A percentile compares a stretch with the other conserved stretches of the same genome.
These are phyloP conservation scores for Mythimna pallens DNA, from an alignment of 2,888 invertebrate species.

Conservation along the genomic window DNA sequence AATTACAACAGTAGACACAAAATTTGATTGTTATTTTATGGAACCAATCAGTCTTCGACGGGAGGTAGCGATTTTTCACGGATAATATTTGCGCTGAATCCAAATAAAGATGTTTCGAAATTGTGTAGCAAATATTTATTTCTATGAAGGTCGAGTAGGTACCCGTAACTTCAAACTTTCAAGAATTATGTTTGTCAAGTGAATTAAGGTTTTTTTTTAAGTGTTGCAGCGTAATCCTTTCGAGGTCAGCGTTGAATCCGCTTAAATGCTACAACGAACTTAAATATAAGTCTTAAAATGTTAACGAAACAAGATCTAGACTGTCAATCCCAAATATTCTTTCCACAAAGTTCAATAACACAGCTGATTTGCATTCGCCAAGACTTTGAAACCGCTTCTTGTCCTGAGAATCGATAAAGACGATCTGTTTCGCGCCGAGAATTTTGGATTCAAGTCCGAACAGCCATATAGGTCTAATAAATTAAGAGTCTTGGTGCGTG, in stretches of 20 bases:
- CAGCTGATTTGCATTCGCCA: constrained; percentile 62
- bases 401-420: constrained; percentile 65
- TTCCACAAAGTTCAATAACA: constrained; percentile 63
- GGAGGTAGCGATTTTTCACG: constrained; percentile 68
- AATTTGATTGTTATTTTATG: constrained; percentile 64
- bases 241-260: constrained; percentile 21
- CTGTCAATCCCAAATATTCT: constrained; percentile 30
- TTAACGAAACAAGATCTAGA: constrained; percentile 28
- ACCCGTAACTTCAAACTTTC: constrained; percentile 28
- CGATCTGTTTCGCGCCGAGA: constrained; percentile 59
- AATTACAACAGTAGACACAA: constrained; percentile 75
- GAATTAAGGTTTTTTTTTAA: constrained; percentile 37
- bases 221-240: constrained; percentile 27
- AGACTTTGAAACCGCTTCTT: constrained; percentile 54
- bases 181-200: constrained; percentile 25
- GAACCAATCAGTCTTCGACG: constrained; percentile 64
- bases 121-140: constrained; percentile 27
- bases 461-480: constrained; percentile 74
- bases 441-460: constrained; percentile 72
- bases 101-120: constrained; percentile 32
- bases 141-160: constrained; percentile 32
- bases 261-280: constrained; percentile 6
- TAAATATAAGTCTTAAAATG: background rate
- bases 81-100: constrained; percentile 53
- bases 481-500: constrained; percentile 80